Evolutionary conservation across 2,113 vertebrate genomes (phyloP).

Genomic region (Nannospalax galili): DNA sequence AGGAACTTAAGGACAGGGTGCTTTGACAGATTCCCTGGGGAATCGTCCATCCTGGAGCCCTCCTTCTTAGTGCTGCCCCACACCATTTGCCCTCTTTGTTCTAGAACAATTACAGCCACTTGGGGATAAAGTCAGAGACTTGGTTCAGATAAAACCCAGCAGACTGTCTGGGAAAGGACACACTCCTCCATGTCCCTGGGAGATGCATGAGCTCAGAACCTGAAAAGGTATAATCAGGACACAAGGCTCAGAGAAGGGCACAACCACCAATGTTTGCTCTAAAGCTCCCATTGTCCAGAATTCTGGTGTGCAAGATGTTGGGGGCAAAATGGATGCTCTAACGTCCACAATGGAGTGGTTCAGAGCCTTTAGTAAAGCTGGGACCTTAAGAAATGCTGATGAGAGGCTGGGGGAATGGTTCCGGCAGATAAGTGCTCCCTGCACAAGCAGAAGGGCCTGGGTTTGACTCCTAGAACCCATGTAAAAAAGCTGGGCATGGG

Average conservation of each 20-base stretch:
- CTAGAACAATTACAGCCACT: constrained; percentile 54
- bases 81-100: constrained; percentile 37
- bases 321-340: not conserved
- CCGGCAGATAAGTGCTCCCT: not conserved
- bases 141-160: constrained; percentile 38
- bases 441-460: not conserved
- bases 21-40: constrained; percentile 14
- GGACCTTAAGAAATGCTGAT: not conserved
- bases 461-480: not conserved
- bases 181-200: not conserved
- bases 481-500: too few relatives aligned
- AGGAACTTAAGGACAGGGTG: not conserved
- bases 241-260: not conserved
- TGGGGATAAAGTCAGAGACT: constrained; percentile 53
- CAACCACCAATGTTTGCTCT: rapidly evolving
- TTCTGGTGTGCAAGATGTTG: not conserved
- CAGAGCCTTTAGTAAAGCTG: not conserved
- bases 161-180: not conserved
- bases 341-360: rapidly evolving
- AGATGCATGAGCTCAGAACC: not conserved
- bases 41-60: not conserved
- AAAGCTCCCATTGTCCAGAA: not conserved
- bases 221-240: not conserved
- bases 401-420: not conserved
- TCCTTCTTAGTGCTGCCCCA: not conserved